Base-by-base conservation (phyloP, 2,888 invertebrate genomes). In the Microctonus hyperodae region DNA sequence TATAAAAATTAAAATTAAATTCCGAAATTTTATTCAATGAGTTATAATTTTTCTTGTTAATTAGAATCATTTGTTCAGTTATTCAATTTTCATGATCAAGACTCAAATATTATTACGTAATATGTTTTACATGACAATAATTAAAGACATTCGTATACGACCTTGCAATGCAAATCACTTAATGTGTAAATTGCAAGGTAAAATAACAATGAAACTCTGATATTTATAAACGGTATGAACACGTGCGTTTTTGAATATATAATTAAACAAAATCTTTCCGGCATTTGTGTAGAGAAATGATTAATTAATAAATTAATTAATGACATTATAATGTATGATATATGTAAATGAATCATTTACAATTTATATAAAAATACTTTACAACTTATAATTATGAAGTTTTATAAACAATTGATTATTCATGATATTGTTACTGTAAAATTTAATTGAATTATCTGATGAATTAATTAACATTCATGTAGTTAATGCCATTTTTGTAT, bases 361-460 rank as follows among this genome's bases (percentile, higher is more conserved):
- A 2, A 13, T 13, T 5, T 37, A 37, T 31, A 31, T 31, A 31
- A n/a, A 44, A 44, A 1, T 35, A n/a, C 35, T 11, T 37, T 13
- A 68, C 56, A 44, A 44, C 3, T 28, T 28, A 28, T 44, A 44
- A n/a, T n/a, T n/a, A n/a, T n/a, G n/a, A n/a, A n/a, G 16, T 16
- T 16, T 7, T n/a, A 44, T 4, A n/a, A n/a, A 44, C 44, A 44
- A 44, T 16, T 40, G n/a, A 51, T 23, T 23, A 51, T 57, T 57
- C 37, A 57, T 57, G 57, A 23, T 57, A n/a, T n/a, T 13, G 4
- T 10, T 57, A 2, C 37, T 22, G 16, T 22, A 5, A 44, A n/a
- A 44, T 33, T 37, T 35, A 37, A 57, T 35, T 33, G 22, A 35
- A 10, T 57, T 37, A 28, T 5, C n/a, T 11, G 58, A 37, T 16